Conservation (phyloP, 2,113 vertebrate genomes). For the chimpanzee (Pan troglodytes) region NHGRI_mPanTro3-v2.1_pri NC_072409.2:16362001-16362500, state of each 20-base stretch:
- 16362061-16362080: no score
- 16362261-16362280: background rate
- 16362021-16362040: no score
- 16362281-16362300: background rate
- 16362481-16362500: background rate
- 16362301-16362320: no score
- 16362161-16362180: no score
- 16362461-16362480: background rate
- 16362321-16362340: background rate
- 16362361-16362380: background rate
- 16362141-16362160: no score
- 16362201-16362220: background rate
- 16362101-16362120: no score
- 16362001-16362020: no score
- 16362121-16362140: no score
- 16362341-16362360: background rate
- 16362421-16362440: background rate
- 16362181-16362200: fast-evolving
- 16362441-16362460: background rate
- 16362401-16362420: background rate
- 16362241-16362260: background rate
- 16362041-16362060: no score
- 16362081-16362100: no score
- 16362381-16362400: background rate
- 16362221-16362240: background rate